Evolutionary conservation across 2,888 invertebrate species (phyloP), one percentile per base, ranked within the genome.

Genomic region (Mellilla xanthometata): DNA sequence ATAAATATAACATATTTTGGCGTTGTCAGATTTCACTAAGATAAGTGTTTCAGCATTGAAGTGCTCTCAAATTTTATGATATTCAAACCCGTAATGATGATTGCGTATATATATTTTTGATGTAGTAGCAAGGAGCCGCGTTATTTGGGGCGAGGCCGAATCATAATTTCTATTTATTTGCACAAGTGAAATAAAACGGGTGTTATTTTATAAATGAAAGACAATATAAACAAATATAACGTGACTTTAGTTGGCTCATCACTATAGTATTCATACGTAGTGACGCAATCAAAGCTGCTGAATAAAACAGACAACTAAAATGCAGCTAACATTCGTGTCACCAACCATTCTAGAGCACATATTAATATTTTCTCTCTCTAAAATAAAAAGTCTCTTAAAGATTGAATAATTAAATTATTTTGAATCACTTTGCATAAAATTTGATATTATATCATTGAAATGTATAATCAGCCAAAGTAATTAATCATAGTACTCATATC

Each of bases 41-140:
- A n/a, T 27, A 10, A 13, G 24, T 1, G 13, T 15, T 35, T 8
- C 19, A 4, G 10, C n/a, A 11, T 10, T 19, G 26, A 12, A 19
- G 19, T 19, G 12, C 19, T 28, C 28, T 36, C 12, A 6, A 12
- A 7, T 24, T 36, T 28, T 28, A 19, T 36, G 11, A 27, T 15
- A 36, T 36, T 19, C 41, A 28, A 24, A 29, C 34, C 22, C 41
- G 34, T 35, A 24, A 42, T 24, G 34, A 29, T 34, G 34, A 31
- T 35, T 31, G 29, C 22, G 35, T 31, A 15, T 19, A 12, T 35
- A 35, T 3, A 24, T 19, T 36, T 11, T 36, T 31, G 29, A 29
- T 29, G 7, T 13, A 29, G 24, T 34, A 35, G 34, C 11, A 24
- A 8, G 23, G 11, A 26, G 41, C 24, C 15, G 8, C 34, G 11